Base-by-base conservation (phyloP, 2,797 vertebrate genomes). In the Ctenochaetus hawaiiensis region DNA sequence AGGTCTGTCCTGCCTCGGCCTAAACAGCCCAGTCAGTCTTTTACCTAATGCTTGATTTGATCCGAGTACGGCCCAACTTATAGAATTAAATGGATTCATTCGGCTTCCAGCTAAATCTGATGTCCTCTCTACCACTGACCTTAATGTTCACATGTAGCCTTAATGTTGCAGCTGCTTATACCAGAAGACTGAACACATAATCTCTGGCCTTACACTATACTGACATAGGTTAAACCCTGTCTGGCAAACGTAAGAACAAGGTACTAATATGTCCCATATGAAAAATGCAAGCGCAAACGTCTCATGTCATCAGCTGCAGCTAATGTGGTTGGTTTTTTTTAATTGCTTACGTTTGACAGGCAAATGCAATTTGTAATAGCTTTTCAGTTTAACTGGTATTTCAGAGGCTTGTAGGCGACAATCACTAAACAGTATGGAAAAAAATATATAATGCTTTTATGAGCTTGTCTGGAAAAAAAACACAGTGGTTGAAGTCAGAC, bases 261-360 rank as follows among this genome's bases (percentile, higher is more conserved):
- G 53, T 2, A 45, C 77, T 92, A 92, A 92, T 92, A 65, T 80
- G 67, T 89, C 85, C 87, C 92, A 92, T 76, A 88, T 94, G 91
- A 74, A 87, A 77, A 85, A 41, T 8, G 11, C 43, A 82, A 84
- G 82, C 83, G 75, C 71, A 85, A 89, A 89, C 22, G 37, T 84
- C 81, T 89, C 72, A 30, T 78, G 84, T 91, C 88, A 89, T 86
- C 83, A 92, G 83, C 72, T 82, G 84, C 54, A 80, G 73, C 83
- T 77, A 85, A 83, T 83, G 67, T 80, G 72, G 47, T 87, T 85
- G 76, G 85, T 91, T 76, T 87, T 71, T 81, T 85, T 82, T 88
- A 86, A 87, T 88, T 89, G 85, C 85, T 85, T 64, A 66, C 84
- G 84, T 90, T 88, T 89, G 49, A 92, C 91, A 86, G 82, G 67